Evolutionary conservation across 1,140 invertebrate genomes (phyloP).

Genomic region (Saccostrea glomerata): DNA sequence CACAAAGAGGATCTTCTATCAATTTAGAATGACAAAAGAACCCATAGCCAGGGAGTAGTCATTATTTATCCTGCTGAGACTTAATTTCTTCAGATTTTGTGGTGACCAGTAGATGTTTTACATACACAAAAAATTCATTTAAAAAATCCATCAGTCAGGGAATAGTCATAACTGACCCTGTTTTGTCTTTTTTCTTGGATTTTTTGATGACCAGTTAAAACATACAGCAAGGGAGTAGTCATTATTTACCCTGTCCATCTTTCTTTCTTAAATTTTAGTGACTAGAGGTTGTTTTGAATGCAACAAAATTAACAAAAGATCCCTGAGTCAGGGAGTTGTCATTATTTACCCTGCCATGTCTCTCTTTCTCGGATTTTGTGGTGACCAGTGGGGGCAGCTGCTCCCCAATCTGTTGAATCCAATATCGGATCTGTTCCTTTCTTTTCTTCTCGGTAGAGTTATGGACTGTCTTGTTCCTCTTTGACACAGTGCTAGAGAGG

Average conservation of each 20-base stretch:
- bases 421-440: constrained; percentile 75
- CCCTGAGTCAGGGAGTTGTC: background rate
- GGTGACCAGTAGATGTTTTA: constrained; percentile 60
- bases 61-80: constrained; percentile 40
- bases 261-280: constrained; percentile 42
- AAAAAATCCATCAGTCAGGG: too few relatives aligned
- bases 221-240: background rate
- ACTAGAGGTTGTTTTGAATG: background rate
- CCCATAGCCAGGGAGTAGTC: background rate
- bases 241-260: constrained; percentile 43
- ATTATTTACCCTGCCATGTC: constrained; percentile 43
- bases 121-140: constrained; percentile 71
- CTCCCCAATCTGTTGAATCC: constrained; percentile 72
- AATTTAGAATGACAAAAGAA: background rate
- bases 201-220: too few relatives aligned
- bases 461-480: constrained; percentile 51
- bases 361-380: constrained; percentile 47
- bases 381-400: constrained; percentile 65
- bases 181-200: too few relatives aligned
- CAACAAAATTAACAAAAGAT: background rate
- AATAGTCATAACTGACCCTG: too few relatives aligned
- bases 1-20: too few relatives aligned
- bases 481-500: background rate
- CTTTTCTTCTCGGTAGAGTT: constrained; percentile 73
- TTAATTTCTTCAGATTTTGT: constrained; percentile 44